Base-by-base conservation (phyloP, 2,113 vertebrate genomes). In the Dissostichus mawsoni region DNA sequence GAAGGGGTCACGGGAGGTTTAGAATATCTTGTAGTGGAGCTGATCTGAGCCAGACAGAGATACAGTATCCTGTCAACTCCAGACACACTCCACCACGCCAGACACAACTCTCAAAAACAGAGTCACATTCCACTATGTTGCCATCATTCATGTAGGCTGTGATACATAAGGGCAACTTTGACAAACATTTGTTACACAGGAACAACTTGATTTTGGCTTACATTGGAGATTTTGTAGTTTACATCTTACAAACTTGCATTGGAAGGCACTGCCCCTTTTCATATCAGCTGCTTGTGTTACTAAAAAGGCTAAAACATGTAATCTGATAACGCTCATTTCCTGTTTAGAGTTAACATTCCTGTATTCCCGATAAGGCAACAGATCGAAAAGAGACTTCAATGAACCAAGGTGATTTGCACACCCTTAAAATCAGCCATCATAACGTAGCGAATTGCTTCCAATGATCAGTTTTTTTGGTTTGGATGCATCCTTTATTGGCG, bases 311-410 rank as follows among this genome's bases (percentile, higher is more conserved):
- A 29, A 29, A 0, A 29, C 29, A 81, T 66, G 33, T 70, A 44
- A 78, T 86, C 74, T 57, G 74, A 87, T 90, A 52, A 82, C n/a
- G n/a, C 47, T 61, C 2, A 63, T 89, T 84, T 90, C 80, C 89
- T 92, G 84, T 87, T 89, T 85, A 72, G 74, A 87, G 68, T 69
- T 53, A 62, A 69, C 66, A 69, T 84, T 89, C 72, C 81, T 87
- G 44, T 64, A 61, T 85, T 78, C 69, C 76, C 78, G 29, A 76
- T 55, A 45, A 63, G 14, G 45, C n/a, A 57, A 73, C 14, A 1
- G 74, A 72, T 69, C 74, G 76, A 72, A 74, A 78, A 74, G 69
- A 74, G 25, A 45, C 14, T n/a, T 36, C 77, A 78, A 78, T 77
- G 74, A 80, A 52, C 83, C 69, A 69, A 77, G 61, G 80, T 87